Conservation (phyloP, 2,888 invertebrate genomes). For the Hypena proboscidalis region DNA sequence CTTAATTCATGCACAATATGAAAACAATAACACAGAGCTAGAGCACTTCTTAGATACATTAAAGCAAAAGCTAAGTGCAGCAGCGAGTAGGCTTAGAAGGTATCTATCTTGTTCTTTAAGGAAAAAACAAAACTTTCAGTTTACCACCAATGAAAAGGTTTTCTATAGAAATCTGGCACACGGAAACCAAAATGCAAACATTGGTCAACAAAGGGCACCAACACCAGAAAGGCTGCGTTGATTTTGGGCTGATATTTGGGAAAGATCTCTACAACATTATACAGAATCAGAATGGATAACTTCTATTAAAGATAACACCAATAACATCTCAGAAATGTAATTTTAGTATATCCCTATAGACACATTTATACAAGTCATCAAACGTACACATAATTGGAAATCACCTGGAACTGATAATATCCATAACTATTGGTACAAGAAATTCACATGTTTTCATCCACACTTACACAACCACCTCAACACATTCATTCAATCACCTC, state of each 20-base stretch:
- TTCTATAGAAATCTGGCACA: background rate
- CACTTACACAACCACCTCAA: too few species aligned
- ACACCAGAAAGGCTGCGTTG: background rate
- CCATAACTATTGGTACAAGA: too few species aligned
- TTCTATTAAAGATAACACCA: background rate
- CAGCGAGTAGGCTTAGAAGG: too few species aligned
- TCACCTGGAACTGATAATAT: constrained; percentile 18
- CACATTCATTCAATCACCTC: too few species aligned
- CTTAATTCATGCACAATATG: too few species aligned
- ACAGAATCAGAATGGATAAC: background rate
- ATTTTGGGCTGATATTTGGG: background rate
- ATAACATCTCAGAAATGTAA: constrained; percentile 21
- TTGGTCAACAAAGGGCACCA: background rate
- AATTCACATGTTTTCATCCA: too few species aligned
- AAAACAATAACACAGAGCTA: background rate
- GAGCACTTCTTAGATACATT: background rate
- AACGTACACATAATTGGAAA: constrained; percentile 14
- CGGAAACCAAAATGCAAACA: background rate
- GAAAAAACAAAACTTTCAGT: background rate
- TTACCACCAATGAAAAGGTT: too few species aligned
- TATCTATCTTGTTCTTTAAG: background rate
- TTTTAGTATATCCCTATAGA: constrained; percentile 21
- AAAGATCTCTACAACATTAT: background rate
- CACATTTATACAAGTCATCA: constrained; percentile 8
- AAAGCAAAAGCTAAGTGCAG: too few species aligned